Base-by-base conservation (phyloP, 2,888 invertebrate species). In the Choristoneura rosaceana region DNA sequence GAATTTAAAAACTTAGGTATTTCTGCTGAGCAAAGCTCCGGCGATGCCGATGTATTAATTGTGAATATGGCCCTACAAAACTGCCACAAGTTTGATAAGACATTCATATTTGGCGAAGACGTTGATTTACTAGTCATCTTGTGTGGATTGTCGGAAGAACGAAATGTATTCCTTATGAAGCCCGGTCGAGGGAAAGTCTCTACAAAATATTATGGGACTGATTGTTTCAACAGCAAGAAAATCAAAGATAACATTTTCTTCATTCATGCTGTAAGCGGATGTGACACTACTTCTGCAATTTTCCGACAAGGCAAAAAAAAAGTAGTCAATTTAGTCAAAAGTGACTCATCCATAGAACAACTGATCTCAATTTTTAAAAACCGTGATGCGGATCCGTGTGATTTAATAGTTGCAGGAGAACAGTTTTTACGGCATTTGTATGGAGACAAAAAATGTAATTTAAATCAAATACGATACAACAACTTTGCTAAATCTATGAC, bases 231-330 rank as follows among this genome's bases (percentile, higher is more conserved):
- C 41, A 41, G 41, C 15, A 43, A 61, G 1, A 41, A 43, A n/a
- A 47, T 47, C 5, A 63, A 63, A 63, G 33, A 47, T 1, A 5
- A 63, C 45, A 63, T 64, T 34, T 52, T 64, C 9, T 52, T 64
- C 33, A 10, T 50, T 4, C 50, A 64, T 10, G 52, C 50, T 8
- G 9, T 64, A 7, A 33, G 34, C 34, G 64, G 64, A 5, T 64
- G 64, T 52, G 64, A 64, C 15, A 52, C 50, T 1, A 64, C 64
- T 3, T 64, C 64, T 3, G 64, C 64, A 4, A 10, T 64, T 8
- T 52, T 50, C 43, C 3, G 33, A 45, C 43, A 45, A 4, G 47
- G 33, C 10, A 47, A 63, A 63, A 43, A 4, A 43, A 43, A 10
- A 43, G 43, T 34, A 34, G 34, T 4, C 4, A 34, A 34, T 34